Evolutionary conservation across 1,140 invertebrate genomes (phyloP), one percentile per base, ranked within the genome.

Genomic region (Drosophila sp.): DNA sequence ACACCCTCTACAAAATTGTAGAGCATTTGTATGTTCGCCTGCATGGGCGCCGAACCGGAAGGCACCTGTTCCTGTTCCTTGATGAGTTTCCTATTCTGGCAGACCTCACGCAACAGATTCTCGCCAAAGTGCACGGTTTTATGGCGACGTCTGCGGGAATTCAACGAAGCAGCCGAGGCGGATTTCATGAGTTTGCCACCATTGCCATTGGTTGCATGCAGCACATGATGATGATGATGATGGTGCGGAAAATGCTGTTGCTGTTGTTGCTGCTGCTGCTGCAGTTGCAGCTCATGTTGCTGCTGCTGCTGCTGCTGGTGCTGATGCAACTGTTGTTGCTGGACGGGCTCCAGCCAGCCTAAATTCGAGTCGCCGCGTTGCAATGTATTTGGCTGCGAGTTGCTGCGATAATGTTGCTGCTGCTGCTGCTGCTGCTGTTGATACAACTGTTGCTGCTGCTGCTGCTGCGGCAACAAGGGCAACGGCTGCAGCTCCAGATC

Each of bases 51-150:
- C 29, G 91, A 91, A 18, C 91, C 91, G 70, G 91, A 92, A 40
- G 91, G 81, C 89, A 91, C 89, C 74, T 92, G 80, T 67, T 90
- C 81, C 38, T 21, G 89, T 82, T 72, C 21, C 4, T 92, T 78
- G 80, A 92, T 89, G 72, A 92, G 77, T 77, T 92, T 86, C 59
- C 91, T 72, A 86, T 95, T 95, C 58, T 94, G 94, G 91, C 94
- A 95, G 48, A 95, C 94, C 83, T 95, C 94, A 86, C 95, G 93
- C 27, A 95, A 91, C 4, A 95, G 92, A 82, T 95, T 95, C 78
- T 95, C 95, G 43, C 95, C 95, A 89, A 96, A 96, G 92, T 96
- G 95, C 9, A 96, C 95, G 38, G 95, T 95, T 92, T 95, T 95
- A 92, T 95, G 94, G 50, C 95, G 93, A 38, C 95, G 93, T 18